Evolutionary conservation across 1,140 invertebrate species (phyloP).

Genomic region (Pogonognathellus flavescens): DNA sequence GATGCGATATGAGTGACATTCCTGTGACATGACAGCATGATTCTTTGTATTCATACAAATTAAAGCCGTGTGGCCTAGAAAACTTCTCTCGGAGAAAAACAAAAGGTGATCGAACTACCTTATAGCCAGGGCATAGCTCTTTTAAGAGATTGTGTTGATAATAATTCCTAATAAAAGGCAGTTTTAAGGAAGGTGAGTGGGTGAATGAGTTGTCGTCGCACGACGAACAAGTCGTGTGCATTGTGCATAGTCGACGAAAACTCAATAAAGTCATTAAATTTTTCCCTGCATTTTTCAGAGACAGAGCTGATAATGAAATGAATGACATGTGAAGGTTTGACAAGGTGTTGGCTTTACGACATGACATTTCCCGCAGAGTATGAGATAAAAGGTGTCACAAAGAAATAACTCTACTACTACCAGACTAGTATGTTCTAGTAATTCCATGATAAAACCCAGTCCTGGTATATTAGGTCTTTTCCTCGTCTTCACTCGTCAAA

Average conservation of each 20-base stretch:
- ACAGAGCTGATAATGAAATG: slow-evolving; percentile 24
- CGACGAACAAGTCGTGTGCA: neutral
- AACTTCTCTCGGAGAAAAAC: neutral
- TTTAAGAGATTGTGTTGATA: too few relatives aligned
- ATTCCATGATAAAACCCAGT: too few relatives aligned
- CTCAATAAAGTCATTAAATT: slow-evolving; percentile 51
- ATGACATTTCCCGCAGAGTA: slow-evolving; percentile 39
- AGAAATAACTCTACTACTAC: slow-evolving; percentile 16
- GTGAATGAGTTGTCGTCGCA: neutral
- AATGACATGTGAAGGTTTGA: slow-evolving; percentile 41
- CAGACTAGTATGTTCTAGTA: neutral
- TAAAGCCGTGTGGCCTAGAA: neutral
- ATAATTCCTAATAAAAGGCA: too few relatives aligned
- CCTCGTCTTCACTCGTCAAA: too few relatives aligned
- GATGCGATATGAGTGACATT: neutral
- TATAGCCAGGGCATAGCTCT: too few relatives aligned
- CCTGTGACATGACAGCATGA: slow-evolving; percentile 13
- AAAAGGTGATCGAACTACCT: neutral
- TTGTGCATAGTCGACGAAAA: neutral
- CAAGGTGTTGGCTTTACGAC: slow-evolving; percentile 39
- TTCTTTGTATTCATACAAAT: slow-evolving; percentile 4
- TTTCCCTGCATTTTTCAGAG: slow-evolving; percentile 18
- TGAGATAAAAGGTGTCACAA: slow-evolving; percentile 47
- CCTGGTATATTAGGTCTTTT: too few relatives aligned
- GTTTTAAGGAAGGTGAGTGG: neutral